A percentile compares a stretch with the other conserved stretches of the same genome.
Evolutionary conservation across 2,888 invertebrate species (phyloP).

Genomic region (Campoletis raptor): DNA sequence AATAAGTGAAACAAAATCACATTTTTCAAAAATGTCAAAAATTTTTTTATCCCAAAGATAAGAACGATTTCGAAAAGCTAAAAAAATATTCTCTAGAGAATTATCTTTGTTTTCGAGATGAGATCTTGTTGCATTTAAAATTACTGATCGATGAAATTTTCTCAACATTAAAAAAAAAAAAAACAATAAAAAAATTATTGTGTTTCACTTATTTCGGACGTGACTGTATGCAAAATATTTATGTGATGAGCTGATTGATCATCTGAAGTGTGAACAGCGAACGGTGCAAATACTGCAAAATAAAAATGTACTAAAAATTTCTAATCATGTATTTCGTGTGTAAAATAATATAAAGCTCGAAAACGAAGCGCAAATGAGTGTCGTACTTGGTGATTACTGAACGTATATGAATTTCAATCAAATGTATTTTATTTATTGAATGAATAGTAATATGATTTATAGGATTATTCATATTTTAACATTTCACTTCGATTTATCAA

Average conservation of each 20-base stretch:
- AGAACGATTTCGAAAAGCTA: too few relatives aligned
- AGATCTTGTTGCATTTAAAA: too few relatives aligned
- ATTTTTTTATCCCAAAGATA: too few relatives aligned
- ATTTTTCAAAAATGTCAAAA: background rate
- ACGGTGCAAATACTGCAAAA: slow-evolving; percentile 63
- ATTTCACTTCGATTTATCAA: background rate
- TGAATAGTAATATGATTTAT: background rate
- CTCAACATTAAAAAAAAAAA: background rate
- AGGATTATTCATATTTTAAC: too few relatives aligned
- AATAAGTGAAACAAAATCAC: background rate
- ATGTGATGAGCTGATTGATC: slow-evolving; percentile 60
- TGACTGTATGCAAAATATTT: slow-evolving; percentile 37
- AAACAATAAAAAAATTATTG: background rate
- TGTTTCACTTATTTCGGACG: background rate
- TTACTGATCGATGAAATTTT: background rate
- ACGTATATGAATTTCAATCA: background rate
- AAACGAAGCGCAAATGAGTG: slow-evolving; percentile 53
- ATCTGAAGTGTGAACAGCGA: slow-evolving; percentile 55
- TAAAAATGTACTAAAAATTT: slow-evolving; percentile 16
- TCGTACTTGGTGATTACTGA: slow-evolving; percentile 24
- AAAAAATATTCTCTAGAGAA: too few relatives aligned
- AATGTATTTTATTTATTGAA: background rate
- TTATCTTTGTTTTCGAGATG: too few relatives aligned
- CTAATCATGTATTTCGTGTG: slow-evolving; percentile 25
- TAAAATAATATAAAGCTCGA: slow-evolving; percentile 54